Evolutionary conservation across 2,113 vertebrate species (phyloP), one percentile per base, ranked within the genome.

Genomic region (Eudyptes chrysolophus): DNA sequence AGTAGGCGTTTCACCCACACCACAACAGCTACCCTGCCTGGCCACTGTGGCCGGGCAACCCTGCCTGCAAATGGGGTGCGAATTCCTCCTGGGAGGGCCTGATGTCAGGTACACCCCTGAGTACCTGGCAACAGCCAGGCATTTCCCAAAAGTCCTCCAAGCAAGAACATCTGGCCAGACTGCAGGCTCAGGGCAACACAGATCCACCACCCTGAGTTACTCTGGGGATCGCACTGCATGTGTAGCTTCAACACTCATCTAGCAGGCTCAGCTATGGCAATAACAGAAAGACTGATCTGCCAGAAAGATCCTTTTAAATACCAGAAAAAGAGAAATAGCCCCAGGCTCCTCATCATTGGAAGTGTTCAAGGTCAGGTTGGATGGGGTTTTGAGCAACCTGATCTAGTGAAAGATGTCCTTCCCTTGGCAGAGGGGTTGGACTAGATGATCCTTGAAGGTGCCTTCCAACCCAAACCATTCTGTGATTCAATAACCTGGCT

Each of bases 51-150:
- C 36, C 4, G 13, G 24, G 13, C 30, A 82, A 51, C 13, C 40
- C 75, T 36, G 38, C 52, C 87, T 48, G 32, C n/a, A 85, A 75
- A 58, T 0, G 1, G 11, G 12, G 10, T 5, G 3, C 0, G 3
- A 64, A 20, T 42, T 87, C 51, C 70, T 71, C n/a, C 38, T 34
- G 22, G 26, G 17, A 55, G 5, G 10, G 19, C 18, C 60, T 49
- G 19, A 62, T 26, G 27, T 29, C 54, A 69, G 1, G 7, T 36
- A 82, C 46, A 52, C 17, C 7, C 44, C 38, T 10, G 4, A 71
- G 38, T 10, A 71, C 6, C 40, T 34, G 18, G 16, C 22, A 71
- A 19, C 18, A 77, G 36, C 30, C 29, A 18, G 38, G 26, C 34
- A 52, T 20, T 65, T 65, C 57, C 44, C 57, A 13, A 1, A 54